Evolutionary conservation across 2,888 invertebrate genomes (phyloP).

Genomic region (Patella pellucida): DNA sequence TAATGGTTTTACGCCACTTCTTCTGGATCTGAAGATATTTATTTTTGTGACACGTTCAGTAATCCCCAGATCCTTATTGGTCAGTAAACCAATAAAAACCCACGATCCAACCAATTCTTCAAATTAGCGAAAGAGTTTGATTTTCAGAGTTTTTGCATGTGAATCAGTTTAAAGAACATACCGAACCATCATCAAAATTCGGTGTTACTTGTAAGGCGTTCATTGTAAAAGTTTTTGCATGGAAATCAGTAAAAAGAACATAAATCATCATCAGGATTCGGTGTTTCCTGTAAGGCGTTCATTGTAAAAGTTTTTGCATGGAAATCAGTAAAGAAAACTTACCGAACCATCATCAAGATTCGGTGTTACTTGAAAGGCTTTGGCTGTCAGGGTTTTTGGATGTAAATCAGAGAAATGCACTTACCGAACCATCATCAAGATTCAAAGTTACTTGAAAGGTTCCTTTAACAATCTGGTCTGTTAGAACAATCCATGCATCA

Average conservation of each 20-base stretch:
- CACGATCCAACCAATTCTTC: too few species aligned
- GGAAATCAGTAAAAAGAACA: background rate
- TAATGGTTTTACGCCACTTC: too few species aligned
- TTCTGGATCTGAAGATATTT: too few species aligned
- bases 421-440: conserved; percentile 18
- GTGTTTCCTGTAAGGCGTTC: conserved; percentile 37
- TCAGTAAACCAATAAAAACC: too few species aligned
- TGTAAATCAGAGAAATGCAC: background rate
- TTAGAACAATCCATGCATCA: conserved; percentile 41
- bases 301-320: too few species aligned
- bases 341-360: conserved; percentile 18
- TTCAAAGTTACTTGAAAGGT: conserved; percentile 35
- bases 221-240: too few species aligned
- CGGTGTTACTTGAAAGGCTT: conserved; percentile 34
- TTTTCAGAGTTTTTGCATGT: too few species aligned
- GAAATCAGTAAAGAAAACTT: background rate
- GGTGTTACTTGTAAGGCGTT: conserved; percentile 35
- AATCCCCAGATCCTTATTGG: too few species aligned
- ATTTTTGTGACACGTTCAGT: too few species aligned
- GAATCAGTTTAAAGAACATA: background rate
- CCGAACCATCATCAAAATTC: conserved; percentile 16
- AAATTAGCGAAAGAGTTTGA: conserved; percentile 22
- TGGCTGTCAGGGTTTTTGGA: too few species aligned
- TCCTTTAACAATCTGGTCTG: conserved; percentile 40
- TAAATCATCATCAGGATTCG: conserved; percentile 21